phyloP scores from a whole-genome alignment of 2,113 vertebrate species.

The Brachionichthys hirsutus region DNA sequence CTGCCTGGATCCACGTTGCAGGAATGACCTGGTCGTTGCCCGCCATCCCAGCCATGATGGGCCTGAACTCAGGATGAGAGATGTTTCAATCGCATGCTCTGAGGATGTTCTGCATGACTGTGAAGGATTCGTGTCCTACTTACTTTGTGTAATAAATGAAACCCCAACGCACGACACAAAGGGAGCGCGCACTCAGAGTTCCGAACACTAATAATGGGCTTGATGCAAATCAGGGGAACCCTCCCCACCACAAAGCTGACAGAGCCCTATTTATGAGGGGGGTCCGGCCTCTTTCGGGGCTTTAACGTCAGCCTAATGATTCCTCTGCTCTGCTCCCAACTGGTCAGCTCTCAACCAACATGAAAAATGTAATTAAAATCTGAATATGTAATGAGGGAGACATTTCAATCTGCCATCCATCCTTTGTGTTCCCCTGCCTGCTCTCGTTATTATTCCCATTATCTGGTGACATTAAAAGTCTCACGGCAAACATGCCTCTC shows the following conservation, averaged over 20 bases:
- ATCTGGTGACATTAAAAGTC: not conserved
- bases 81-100: constrained; percentile 44
- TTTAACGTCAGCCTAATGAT: constrained; percentile 23
- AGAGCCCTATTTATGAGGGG: constrained; percentile 27
- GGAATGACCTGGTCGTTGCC: constrained; percentile 55
- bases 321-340: constrained; percentile 4
- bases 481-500: constrained; percentile 32
- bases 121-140: constrained; percentile 39
- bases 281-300: constrained; percentile 9
- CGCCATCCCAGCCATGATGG: not conserved
- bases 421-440: constrained; percentile 18
- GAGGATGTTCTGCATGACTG: constrained; percentile 61
- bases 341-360: constrained; percentile 21
- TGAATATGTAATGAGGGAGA: constrained; percentile 14
- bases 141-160: constrained; percentile 46
- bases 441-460: constrained; percentile 35
- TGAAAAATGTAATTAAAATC: constrained; percentile 16
- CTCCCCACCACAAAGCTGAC: not conserved
- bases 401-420: constrained; percentile 4
- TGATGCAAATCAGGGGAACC: constrained; percentile 13
- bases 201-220: constrained; percentile 13
- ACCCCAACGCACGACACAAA: constrained; percentile 30
- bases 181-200: constrained; percentile 22
- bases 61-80: constrained; percentile 23
- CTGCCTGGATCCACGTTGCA: constrained; percentile 80